These are phyloP conservation scores for Campoletis sonorensis DNA, from an alignment of 1,140 invertebrate species.

Conservation along the genomic window DNA sequence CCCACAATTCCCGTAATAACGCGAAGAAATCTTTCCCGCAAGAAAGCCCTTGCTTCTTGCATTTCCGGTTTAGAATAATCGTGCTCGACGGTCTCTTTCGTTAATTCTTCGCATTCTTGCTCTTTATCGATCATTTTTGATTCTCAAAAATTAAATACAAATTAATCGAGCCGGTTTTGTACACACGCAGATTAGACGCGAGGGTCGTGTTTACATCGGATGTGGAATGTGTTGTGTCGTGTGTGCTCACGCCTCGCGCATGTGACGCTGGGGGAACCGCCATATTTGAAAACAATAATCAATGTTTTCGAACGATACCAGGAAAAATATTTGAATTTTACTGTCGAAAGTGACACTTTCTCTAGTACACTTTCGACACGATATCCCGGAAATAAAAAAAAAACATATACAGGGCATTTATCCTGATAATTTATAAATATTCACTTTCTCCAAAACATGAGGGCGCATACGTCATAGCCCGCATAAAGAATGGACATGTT, in stretches of 20 bases:
- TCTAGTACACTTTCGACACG: conserved; percentile 13
- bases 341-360: conserved; percentile 2
- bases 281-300: conserved; percentile 6
- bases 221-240: not conserved
- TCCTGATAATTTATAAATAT: not conserved
- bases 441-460: conserved; percentile 42
- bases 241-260: too few species aligned
- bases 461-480: conserved; percentile 33
- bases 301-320: not conserved
- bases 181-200: not conserved
- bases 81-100: conserved; percentile 44
- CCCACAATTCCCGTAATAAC: conserved; percentile 72
- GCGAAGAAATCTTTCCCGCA: conserved; percentile 72
- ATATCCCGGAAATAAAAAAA: conserved; percentile 1
- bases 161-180: too few species aligned
- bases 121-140: not conserved
- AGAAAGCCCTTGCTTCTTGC: conserved; percentile 71
- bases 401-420: not conserved
- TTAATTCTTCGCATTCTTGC: conserved; percentile 14
- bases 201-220: too few species aligned
- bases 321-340: not conserved
- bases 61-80: conserved; percentile 69
- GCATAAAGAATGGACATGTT: conserved; percentile 17
- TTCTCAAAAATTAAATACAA: too few species aligned
- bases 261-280: not conserved